A percentile compares a stretch with the other conserved stretches of the same genome.
phyloP scores from a whole-genome alignment of 2,888 invertebrate genomes.

The Bombylius discolor region DNA sequence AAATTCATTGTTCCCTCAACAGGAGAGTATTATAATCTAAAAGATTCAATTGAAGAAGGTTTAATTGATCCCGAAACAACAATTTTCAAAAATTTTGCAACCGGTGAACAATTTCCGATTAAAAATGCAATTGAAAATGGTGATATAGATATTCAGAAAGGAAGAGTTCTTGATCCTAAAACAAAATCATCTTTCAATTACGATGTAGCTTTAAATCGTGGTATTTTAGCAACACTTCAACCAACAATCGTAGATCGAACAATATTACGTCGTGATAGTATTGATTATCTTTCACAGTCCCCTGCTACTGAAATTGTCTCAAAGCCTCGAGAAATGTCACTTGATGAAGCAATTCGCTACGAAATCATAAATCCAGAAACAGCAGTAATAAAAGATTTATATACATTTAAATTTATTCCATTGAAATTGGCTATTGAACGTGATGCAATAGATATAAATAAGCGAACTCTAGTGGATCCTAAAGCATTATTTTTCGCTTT shows the following conservation, averaged over 20 bases:
- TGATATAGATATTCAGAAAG: conserved; percentile 60
- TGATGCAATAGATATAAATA: conserved; percentile 52
- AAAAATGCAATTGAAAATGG: conserved; percentile 64
- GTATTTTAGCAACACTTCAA: conserved; percentile 60
- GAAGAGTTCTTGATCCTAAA: conserved; percentile 66
- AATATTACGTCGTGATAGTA: conserved; percentile 28
- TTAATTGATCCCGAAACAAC: conserved; percentile 65
- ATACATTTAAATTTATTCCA: conserved; percentile 59
- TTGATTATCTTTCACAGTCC: conserved; percentile 33
- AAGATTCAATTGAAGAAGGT: conserved; percentile 54
- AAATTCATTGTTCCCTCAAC: conserved; percentile 67
- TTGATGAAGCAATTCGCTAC: conserved; percentile 72
- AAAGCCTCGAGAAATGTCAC: conserved; percentile 55
- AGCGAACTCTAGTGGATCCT: conserved; percentile 59
- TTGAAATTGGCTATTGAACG: conserved; percentile 47
- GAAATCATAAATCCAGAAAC: conserved; percentile 66
- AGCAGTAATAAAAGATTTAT: conserved; percentile 67
- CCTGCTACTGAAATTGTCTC: conserved; percentile 40
- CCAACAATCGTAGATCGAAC: conserved; percentile 47
- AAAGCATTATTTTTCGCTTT: conserved; percentile 60
- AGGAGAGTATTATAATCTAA: conserved; percentile 60
- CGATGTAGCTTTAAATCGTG: conserved; percentile 64
- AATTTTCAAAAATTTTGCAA: conserved; percentile 58
- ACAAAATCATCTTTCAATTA: conserved; percentile 62
- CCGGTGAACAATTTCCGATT: conserved; percentile 56